Conservation (phyloP, 2,113 vertebrate genomes). For the Eubucco bourcierii region DNA sequence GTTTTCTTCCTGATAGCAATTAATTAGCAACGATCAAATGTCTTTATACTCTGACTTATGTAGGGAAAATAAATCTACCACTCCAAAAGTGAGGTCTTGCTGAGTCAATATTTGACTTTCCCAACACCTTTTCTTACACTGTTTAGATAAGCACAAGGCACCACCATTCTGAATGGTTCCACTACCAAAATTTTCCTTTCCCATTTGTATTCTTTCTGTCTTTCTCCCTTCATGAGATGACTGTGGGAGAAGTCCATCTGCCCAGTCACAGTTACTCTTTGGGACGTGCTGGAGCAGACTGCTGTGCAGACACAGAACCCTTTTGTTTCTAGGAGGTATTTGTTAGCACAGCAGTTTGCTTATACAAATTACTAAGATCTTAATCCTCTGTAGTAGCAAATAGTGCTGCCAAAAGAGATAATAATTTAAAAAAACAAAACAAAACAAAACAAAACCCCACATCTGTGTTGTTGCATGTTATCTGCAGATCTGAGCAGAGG, state of each 20-base stretch:
- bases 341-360: constrained; percentile 1
- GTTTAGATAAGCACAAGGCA: neutral
- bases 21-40: neutral
- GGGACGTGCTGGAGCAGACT: neutral
- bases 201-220: neutral
- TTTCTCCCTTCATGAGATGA: neutral
- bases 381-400: neutral
- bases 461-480: neutral
- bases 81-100: neutral
- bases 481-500: neutral
- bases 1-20: neutral
- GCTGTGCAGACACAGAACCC: neutral
- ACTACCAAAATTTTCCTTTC: neutral
- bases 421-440: neutral
- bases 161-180: neutral
- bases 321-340: neutral
- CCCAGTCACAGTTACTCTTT: accelerated
- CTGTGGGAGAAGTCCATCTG: neutral
- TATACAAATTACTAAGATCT: neutral
- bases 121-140: neutral
- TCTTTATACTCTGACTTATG: neutral
- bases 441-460: too few relatives aligned
- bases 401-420: neutral
- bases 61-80: neutral
- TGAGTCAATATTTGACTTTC: neutral